phyloP scores from a whole-genome alignment of 2,797 vertebrate species.

The Dromococcyx pavoninus region DNA sequence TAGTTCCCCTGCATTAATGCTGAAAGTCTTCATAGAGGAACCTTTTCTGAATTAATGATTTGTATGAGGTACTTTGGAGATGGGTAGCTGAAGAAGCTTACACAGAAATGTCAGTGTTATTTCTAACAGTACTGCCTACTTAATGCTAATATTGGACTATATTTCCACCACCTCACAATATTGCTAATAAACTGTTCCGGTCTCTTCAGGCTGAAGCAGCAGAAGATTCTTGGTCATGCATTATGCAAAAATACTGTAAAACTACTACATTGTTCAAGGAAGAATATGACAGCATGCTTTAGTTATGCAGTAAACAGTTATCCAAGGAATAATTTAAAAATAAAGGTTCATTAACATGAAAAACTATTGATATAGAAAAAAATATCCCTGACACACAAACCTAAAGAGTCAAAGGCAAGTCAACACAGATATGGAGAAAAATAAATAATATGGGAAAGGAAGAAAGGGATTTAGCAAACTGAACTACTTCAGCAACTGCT shows the following conservation, averaged over 20 bases:
- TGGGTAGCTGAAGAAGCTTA: neutral
- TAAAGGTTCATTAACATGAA: neutral
- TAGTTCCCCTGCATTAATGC: neutral
- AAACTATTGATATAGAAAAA: neutral
- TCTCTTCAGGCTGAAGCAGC: neutral
- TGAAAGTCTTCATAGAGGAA: neutral
- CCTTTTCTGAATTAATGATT: neutral
- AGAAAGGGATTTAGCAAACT: neutral
- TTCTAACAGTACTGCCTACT: neutral
- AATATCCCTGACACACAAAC: neutral
- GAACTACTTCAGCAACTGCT: neutral
- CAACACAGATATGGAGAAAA: accelerated
- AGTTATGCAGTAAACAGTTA: neutral
- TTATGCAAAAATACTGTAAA: neutral
- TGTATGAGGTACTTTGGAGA: neutral
- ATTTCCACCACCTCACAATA: neutral
- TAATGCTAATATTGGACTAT: neutral
- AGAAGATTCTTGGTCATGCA: neutral
- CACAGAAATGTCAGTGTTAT: neutral
- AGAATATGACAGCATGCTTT: neutral
- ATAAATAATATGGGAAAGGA: neutral
- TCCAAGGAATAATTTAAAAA: neutral
- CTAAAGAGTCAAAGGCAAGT: neutral
- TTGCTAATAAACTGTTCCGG: neutral
- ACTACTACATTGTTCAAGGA: neutral